Conservation (phyloP, 2,888 invertebrate genomes). For the Drosophila merina region DNA sequence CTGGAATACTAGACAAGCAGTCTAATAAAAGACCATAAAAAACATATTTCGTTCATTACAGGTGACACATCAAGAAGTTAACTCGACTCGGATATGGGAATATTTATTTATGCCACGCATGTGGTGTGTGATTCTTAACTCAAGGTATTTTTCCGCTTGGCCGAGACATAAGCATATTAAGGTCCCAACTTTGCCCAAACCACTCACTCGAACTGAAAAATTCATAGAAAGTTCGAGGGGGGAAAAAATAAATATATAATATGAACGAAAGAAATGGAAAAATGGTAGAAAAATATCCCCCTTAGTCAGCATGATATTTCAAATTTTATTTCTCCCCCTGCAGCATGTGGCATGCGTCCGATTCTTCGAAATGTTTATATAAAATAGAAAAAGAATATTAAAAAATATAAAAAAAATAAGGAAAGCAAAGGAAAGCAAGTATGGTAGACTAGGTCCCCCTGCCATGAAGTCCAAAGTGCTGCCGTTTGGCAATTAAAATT, state of each 20-base stretch:
- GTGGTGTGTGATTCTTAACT: slow-evolving; percentile 37
- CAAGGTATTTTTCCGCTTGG: slow-evolving; percentile 40
- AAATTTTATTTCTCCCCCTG: slow-evolving; percentile 39
- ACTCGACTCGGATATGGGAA: slow-evolving; percentile 4
- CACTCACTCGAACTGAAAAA: neutral
- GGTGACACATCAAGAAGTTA: slow-evolving; percentile 9
- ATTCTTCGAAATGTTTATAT: slow-evolving; percentile 51
- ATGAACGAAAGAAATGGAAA: slow-evolving; percentile 51
- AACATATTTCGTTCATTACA: slow-evolving; percentile 16
- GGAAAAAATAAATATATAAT: slow-evolving; percentile 12
- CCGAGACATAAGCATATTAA: slow-evolving; percentile 61
- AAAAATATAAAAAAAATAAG: slow-evolving; percentile 26
- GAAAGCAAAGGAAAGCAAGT: slow-evolving; percentile 15
- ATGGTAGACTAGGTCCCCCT: slow-evolving; percentile 1
- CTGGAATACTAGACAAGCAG: slow-evolving; percentile 4
- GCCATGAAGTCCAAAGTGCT: slow-evolving; percentile 54
- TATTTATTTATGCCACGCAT: slow-evolving; percentile 6
- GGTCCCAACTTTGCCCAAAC: slow-evolving; percentile 16
- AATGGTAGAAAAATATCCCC: slow-evolving; percentile 35
- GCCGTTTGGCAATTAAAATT: slow-evolving; percentile 75
- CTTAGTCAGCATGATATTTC: slow-evolving; percentile 72
- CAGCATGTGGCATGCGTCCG: slow-evolving; percentile 56
- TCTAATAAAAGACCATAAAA: slow-evolving; percentile 7
- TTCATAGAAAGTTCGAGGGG: slow-evolving; percentile 22
- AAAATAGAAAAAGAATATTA: slow-evolving; percentile 20